A percentile compares a stretch with the other conserved stretches of the same genome.
phyloP scores from a whole-genome alignment of 2,113 vertebrate species.

The Plectropomus leopardus region DNA sequence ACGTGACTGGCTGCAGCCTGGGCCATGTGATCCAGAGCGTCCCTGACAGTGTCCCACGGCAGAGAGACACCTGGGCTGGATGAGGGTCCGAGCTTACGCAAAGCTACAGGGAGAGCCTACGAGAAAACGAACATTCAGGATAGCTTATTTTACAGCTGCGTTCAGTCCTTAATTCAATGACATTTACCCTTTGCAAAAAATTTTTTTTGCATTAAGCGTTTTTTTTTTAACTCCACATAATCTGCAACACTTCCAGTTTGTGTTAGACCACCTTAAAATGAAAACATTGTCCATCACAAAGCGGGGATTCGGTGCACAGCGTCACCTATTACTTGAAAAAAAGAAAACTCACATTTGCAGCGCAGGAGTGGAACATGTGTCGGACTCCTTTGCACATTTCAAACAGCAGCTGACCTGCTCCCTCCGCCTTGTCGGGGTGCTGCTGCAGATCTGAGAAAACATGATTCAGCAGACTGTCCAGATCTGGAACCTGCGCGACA shows the following conservation, averaged over 20 bases:
- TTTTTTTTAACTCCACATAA: too few relatives aligned
- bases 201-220: too few relatives aligned
- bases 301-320: neutral
- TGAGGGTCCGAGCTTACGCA: slow-evolving; percentile 90
- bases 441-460: slow-evolving; percentile 90
- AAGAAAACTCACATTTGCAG: slow-evolving; percentile 85
- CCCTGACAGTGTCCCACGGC: slow-evolving; percentile 88
- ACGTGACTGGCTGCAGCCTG: slow-evolving; percentile 86
- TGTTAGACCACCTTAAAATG: neutral
- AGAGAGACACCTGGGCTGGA: slow-evolving; percentile 83
- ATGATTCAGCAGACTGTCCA: slow-evolving; percentile 88
- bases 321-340: neutral
- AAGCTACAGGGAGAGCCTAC: slow-evolving; percentile 88
- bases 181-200: neutral
- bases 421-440: slow-evolving; percentile 90
- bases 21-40: slow-evolving; percentile 89
- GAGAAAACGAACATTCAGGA: neutral
- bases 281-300: neutral
- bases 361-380: slow-evolving; percentile 95
- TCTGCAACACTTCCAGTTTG: neutral
- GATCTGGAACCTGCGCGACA: slow-evolving; percentile 89
- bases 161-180: too few relatives aligned
- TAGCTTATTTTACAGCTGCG: neutral
- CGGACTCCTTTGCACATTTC: slow-evolving; percentile 97
- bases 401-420: slow-evolving; percentile 93